A percentile compares a stretch with the other conserved stretches of the same genome.
Conservation (phyloP, 1,140 invertebrate species). For the Aphidius ervi region DNA sequence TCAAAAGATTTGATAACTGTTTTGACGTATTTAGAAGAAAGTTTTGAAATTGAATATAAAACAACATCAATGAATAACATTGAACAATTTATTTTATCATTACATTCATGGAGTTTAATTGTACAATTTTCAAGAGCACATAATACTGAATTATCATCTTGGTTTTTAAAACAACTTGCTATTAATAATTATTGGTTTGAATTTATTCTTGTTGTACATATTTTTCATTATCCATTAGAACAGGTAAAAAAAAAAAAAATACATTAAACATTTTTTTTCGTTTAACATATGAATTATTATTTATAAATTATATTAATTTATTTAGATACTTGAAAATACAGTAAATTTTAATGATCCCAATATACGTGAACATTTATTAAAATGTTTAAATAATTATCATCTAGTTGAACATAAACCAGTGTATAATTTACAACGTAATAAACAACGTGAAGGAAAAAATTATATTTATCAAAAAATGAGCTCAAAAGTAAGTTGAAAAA, state of each 20-base stretch:
- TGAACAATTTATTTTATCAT: constrained; percentile 40
- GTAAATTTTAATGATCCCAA: constrained; percentile 34
- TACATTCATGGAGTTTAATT: constrained; percentile 56
- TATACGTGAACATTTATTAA: constrained; percentile 39
- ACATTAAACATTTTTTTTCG: too few species aligned
- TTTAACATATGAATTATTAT: too few species aligned
- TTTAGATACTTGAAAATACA: constrained; percentile 24
- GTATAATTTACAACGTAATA: constrained; percentile 5
- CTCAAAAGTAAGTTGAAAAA: too few species aligned
- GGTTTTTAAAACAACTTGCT: constrained; percentile 55
- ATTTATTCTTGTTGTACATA: constrained; percentile 60
- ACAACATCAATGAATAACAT: constrained; percentile 28
- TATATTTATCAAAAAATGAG: too few species aligned
- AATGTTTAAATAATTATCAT: constrained; percentile 35
- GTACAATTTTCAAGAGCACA: constrained; percentile 59
- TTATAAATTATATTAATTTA: too few species aligned
- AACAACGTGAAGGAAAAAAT: constrained; percentile 20
- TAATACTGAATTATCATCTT: constrained; percentile 55
- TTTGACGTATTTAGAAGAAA: constrained; percentile 36
- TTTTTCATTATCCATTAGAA: constrained; percentile 59
- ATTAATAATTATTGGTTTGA: constrained; percentile 59
- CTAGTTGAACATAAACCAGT: constrained; percentile 19
- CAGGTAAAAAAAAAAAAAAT: constrained; percentile 45
- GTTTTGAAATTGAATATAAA: constrained; percentile 29
- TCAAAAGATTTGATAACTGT: constrained; percentile 34